Evolutionary conservation across 2,888 invertebrate genomes (phyloP).

Genomic region (Cenopis cana): DNA sequence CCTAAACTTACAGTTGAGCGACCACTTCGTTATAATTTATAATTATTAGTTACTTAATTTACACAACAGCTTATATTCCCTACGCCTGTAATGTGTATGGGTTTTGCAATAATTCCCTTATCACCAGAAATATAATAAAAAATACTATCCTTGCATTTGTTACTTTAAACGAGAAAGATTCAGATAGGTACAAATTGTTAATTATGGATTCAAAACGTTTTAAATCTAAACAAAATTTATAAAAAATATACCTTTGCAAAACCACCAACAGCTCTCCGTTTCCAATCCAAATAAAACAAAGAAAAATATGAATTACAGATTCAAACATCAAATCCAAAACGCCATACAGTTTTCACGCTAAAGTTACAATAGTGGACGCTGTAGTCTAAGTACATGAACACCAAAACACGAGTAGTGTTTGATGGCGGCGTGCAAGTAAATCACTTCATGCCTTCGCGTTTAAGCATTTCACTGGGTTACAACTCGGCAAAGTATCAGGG

Average conservation of each 20-base stretch:
- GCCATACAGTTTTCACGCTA: slow-evolving; percentile 47
- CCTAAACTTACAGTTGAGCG: slow-evolving; percentile 59
- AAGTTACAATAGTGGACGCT: slow-evolving; percentile 64
- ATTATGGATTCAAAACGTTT: background rate
- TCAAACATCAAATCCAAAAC: slow-evolving; percentile 24
- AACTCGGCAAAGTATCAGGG: background rate
- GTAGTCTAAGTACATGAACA: slow-evolving; percentile 73
- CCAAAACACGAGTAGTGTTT: slow-evolving; percentile 52
- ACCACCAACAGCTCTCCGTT: slow-evolving; percentile 4
- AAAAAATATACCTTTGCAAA: slow-evolving; percentile 24
- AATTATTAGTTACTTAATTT: slow-evolving; percentile 53
- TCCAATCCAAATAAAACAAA: slow-evolving; percentile 9
- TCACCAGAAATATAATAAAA: slow-evolving; percentile 11
- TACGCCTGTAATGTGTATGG: slow-evolving; percentile 52
- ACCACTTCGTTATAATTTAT: slow-evolving; percentile 54
- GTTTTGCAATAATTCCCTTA: slow-evolving; percentile 56
- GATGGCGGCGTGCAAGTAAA: slow-evolving; percentile 36
- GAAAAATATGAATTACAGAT: slow-evolving; percentile 12
- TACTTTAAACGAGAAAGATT: background rate
- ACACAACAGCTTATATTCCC: slow-evolving; percentile 58
- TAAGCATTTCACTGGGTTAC: slow-evolving; percentile 13
- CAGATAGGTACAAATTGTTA: too few species aligned
- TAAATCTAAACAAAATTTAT: background rate
- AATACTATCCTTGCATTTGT: background rate
- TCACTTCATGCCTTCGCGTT: slow-evolving; percentile 8